Evolutionary conservation across 2,888 invertebrate genomes (phyloP), one percentile per base, ranked within the genome.

Genomic region (Amblyjoppa fuscipennis): DNA sequence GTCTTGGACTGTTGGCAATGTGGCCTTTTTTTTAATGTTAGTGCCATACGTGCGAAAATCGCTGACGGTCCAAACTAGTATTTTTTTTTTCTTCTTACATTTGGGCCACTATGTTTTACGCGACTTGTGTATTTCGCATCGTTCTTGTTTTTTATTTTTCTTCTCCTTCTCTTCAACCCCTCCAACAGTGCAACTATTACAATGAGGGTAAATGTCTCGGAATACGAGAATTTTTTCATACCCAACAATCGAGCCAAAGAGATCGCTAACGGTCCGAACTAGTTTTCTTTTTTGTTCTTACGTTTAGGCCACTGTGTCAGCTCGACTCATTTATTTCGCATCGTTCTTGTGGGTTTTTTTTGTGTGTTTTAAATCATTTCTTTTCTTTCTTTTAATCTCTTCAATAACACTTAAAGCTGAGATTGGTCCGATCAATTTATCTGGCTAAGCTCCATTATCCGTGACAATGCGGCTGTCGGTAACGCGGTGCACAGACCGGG

Each of bases 291-390:
- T 41, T 6, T 7, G 2, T 38, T 3, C 41, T 41, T 41, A 2
- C 11, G 41, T 41, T 41, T 75, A 61, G 79, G 83, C 78, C 79
- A 84, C 76, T 80, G 76, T 84, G 80, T 80, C 76, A 71, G 20
- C 51, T 53, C 25, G 28, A 25, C 20, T 25, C 56, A 13, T 70
- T 70, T 45, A 45, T 31, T 25, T 70, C 13, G 4, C 28, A 16
- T 25, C 38, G 25, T 41, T 70, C 59, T 64, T 61, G 0, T 20
- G 20, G 20, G 0, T 49, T 76, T 76, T 53, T 9, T 25, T 38
- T 20, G 20, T 20, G 20, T 20, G 20, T 20, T 20, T 20, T 20
- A 20, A 20, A 20, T 20, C 0, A 13, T 16, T 53, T 34, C 16
- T 66, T 49, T 51, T 79, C 34, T 34, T 34, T 6, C 34, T 28